Conservation (phyloP, 1,140 invertebrate species). For the Heterodera carotae region DNA sequence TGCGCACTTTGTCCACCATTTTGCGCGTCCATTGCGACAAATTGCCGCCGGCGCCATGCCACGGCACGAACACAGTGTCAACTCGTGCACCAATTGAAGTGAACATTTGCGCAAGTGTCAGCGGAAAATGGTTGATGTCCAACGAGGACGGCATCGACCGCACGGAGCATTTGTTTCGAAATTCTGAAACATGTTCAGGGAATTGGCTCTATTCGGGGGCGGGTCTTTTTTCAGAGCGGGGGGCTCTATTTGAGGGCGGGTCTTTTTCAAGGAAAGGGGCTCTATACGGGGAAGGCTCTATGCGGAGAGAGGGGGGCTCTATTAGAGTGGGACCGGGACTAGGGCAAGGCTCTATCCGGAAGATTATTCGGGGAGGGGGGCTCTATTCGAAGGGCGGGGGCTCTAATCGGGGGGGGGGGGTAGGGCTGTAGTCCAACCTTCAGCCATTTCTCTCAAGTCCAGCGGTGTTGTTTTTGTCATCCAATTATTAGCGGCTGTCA, state of each 20-base stretch:
- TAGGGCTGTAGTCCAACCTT: neutral
- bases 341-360: no score
- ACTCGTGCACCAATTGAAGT: neutral
- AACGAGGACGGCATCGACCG: neutral
- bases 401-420: no score
- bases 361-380: no score
- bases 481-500: no score
- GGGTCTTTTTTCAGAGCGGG: no score
- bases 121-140: neutral
- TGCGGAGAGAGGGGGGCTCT: no score
- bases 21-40: neutral
- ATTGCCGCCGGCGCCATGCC: neutral
- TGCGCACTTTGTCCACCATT: conserved; percentile 1
- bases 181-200: neutral
- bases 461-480: neutral
- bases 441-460: neutral
- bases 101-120: neutral
- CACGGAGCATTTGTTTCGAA: neutral
- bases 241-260: no score
- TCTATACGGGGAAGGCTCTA: no score
- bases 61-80: neutral
- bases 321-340: no score
- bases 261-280: no score
- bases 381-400: no score
- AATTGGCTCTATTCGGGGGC: no score